Evolutionary conservation across 2,888 invertebrate species (phyloP), one percentile per base, ranked within the genome.

Genomic region (Drosophila nr. perissopoda): DNA sequence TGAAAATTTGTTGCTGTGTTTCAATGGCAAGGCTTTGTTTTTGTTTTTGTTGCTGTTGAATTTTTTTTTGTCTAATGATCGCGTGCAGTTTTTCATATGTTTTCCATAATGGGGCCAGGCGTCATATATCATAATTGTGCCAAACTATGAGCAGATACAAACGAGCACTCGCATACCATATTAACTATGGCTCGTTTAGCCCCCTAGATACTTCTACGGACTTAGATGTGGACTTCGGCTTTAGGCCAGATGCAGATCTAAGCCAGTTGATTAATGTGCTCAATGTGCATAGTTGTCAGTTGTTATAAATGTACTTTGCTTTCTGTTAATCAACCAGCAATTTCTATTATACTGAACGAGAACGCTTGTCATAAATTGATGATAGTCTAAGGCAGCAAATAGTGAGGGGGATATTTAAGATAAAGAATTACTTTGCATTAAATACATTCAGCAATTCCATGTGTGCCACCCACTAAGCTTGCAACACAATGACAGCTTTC

Each of bases 121-220:
- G 57, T 82, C 85, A 88, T 88, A 85, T 89, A 89, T 85, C 83
- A 85, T 88, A 84, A 88, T 84, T 84, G 89, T 85, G 89, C 88
- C 89, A 89, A 89, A 85, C 82, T 80, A 79, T 71, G 67, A 70
- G 58, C 86, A 80, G 74, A 70, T 74, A 89, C 71, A 83, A 83
- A 70, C 68, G 66, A 77, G 70, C 66, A 56, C 63, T 68, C 68
- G 53, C 56, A 27, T 56, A 29, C 56, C 36, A 29, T 71, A 62
- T 25, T 68, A 64, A 74, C 74, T 71, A 59, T 58, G 84, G 70
- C 75, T 82, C 71, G 79, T 65, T 70, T 58, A 57, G 66, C 56
- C 65, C 46, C 54, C 34, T 18, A 36, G 38, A 61, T 40, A 57
- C 13, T 11, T 4, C 10, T 2, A 27, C 53, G 61, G 67, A 63